These are phyloP conservation scores for Vespertilio murinus DNA, from an alignment of 2,797 vertebrate genomes.

Conservation along the genomic window DNA sequence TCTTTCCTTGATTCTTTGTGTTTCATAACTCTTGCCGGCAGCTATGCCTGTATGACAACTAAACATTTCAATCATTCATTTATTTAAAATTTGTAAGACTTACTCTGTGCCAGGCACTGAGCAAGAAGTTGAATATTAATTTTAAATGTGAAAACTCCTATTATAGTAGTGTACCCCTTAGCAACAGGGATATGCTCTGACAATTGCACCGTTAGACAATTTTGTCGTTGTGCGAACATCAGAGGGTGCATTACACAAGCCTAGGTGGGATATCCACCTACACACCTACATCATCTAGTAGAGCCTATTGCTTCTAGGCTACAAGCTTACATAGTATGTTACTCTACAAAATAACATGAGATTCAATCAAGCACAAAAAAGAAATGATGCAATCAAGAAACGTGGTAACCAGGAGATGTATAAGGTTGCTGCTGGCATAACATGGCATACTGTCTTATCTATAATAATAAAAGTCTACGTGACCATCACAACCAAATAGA, in stretches of 20 bases:
- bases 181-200: background rate
- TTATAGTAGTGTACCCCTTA: background rate
- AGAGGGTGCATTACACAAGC: background rate
- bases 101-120: background rate
- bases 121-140: constrained; percentile 10
- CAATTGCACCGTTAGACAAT: too few relatives aligned
- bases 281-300: background rate
- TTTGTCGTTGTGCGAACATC: background rate
- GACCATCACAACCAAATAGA: too few relatives aligned
- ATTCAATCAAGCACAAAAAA: background rate
- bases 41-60: background rate
- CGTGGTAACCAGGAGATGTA: background rate
- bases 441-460: background rate
- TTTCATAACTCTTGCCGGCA: background rate
- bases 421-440: background rate
- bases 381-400: too few relatives aligned
- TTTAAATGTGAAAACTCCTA: background rate
- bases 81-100: background rate
- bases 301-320: background rate
- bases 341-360: background rate
- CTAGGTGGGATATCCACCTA: background rate
- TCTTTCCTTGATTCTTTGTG: background rate
- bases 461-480: too few relatives aligned
- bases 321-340: background rate
- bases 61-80: background rate